Percentiles rank a stretch among this genome's conserved stretches.
Evolutionary conservation across 2,797 vertebrate genomes (phyloP).

Genomic region (Myotis findleyi): DNA sequence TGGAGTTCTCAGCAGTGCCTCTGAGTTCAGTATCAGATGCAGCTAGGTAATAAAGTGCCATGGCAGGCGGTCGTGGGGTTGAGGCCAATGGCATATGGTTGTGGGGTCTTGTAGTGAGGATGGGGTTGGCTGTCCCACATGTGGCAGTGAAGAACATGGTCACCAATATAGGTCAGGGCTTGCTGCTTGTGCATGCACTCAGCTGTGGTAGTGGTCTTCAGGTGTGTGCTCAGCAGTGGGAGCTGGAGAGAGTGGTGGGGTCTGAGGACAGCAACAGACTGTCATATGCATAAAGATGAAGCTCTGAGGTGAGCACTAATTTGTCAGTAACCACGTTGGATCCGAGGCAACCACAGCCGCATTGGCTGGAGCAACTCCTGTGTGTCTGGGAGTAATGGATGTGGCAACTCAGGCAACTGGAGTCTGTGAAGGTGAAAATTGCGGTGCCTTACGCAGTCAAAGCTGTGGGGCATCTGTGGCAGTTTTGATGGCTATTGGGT

Average conservation of each 20-base stretch:
- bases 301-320: not conserved
- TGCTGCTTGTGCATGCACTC: not conserved
- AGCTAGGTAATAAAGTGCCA: not conserved
- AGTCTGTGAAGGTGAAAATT: not conserved
- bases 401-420: not conserved
- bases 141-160: not conserved
- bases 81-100: not conserved
- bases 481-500: not conserved
- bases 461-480: not conserved
- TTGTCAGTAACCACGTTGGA: not conserved
- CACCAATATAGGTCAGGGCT: rapidly evolving
- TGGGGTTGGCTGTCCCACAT: no score
- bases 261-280: not conserved
- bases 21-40: not conserved
- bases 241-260: rapidly evolving
- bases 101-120: no score
- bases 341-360: not conserved
- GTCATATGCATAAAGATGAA: not conserved
- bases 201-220: not conserved
- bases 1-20: not conserved
- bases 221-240: no score
- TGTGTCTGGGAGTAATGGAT: not conserved
- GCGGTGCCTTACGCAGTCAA: not conserved
- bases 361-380: not conserved
- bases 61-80: not conserved